These are phyloP conservation scores for Psittacula derbiana DNA, from an alignment of 2,797 vertebrate genomes.

Conservation along the genomic window DNA sequence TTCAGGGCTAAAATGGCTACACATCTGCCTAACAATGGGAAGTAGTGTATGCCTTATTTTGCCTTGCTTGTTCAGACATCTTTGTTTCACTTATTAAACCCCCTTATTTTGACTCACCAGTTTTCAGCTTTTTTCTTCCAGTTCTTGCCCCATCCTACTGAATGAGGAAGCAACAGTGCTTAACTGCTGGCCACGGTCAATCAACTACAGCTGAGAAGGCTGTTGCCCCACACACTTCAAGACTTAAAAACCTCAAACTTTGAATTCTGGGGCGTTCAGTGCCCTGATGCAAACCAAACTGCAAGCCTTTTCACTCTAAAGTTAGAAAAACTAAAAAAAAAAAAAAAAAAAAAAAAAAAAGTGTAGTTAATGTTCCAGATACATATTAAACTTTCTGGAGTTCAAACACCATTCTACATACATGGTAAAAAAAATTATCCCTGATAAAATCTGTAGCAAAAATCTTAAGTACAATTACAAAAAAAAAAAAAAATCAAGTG, in stretches of 20 bases:
- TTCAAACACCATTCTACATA: not conserved
- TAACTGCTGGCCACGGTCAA: rapidly evolving
- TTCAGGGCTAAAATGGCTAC: not conserved
- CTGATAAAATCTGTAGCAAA: not conserved
- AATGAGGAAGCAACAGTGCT: not conserved
- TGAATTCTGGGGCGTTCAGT: not conserved
- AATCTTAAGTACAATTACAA: not conserved
- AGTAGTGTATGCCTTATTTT: not conserved
- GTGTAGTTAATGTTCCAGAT: not conserved
- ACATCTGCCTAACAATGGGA: not conserved
- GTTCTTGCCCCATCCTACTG: not conserved
- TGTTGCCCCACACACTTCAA: rapidly evolving
- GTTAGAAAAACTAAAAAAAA: not conserved
- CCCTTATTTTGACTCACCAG: not conserved
- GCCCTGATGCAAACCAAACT: not conserved
- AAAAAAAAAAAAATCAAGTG: not conserved
- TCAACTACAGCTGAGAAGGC: not conserved
- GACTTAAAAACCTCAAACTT: not conserved
- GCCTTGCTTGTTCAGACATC: rapidly evolving
- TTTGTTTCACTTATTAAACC: not conserved
- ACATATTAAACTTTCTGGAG: not conserved
- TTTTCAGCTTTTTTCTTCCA: not conserved
- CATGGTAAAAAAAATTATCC: not conserved
- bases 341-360: not conserved
- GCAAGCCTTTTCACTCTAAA: not conserved